Evolutionary conservation across 2,888 invertebrate genomes (phyloP), one percentile per base, ranked within the genome.

Genomic region (Aleiodes testaceus): DNA sequence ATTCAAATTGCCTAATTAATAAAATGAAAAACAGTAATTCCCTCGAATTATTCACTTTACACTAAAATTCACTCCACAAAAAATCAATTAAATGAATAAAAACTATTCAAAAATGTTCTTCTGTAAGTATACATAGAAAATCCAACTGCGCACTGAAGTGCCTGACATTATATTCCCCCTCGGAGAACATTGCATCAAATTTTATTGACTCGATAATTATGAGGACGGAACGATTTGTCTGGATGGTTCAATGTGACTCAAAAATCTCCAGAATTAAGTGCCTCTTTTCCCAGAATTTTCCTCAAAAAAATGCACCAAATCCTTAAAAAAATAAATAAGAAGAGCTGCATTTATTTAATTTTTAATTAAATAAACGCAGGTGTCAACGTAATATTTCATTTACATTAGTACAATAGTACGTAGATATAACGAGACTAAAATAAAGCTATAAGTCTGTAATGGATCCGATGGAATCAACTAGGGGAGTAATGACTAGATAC

Each of bases 401-500:
- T 59, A 30, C 22, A 14, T 22, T 14, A 22, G 53, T 53, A 66
- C 44, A 14, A n/a, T 22, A 22, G 18, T 45, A 53, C 12, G 49
- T 12, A 65, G 65, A 49, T 65, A 30, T 50, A 12, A 45, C 9
- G 16, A 6, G 12, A 20, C 30, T 50, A 36, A 9, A 26, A n/a
- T 6, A 78, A 61, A 78, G 77, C 79, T 79, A 82, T 82, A 84
- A 82, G 82, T 85, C 79, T 85, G 84, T 86, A 85, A 86, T 86
- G 78, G 86, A 87, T 85, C 84, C 83, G 84, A 84, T 84, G 84
- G 86, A 82, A 86, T n/a, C 80, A 80, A 82, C 82, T 84, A 81
- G 86, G 86, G 85, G 87, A 86, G 84, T 83, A 82, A 85, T 80
- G 84, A 85, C 80, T 83, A 81, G 83, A 80, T 82, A 81, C 76